Conservation (phyloP, 2,888 invertebrate species). For the Troides helena region DNA sequence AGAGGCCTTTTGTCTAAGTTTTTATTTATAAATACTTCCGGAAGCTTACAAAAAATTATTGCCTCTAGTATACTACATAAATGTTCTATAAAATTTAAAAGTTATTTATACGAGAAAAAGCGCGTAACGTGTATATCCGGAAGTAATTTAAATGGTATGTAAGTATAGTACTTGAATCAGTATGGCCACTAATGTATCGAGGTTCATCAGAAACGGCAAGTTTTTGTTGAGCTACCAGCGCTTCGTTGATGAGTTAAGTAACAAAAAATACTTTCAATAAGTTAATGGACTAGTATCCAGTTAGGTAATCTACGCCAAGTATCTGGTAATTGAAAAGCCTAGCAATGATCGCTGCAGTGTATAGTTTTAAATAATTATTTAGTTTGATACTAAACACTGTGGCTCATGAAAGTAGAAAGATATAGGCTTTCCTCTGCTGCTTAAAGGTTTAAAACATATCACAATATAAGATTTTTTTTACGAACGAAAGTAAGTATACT, state of each 20-base stretch:
- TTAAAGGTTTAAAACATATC: too few species aligned
- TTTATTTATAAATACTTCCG: too few species aligned
- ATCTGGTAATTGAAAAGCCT: constrained; percentile 11
- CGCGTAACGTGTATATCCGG: neutral
- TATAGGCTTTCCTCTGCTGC: too few species aligned
- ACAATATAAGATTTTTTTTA: too few species aligned
- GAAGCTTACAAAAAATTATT: too few species aligned
- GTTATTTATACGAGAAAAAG: too few species aligned
- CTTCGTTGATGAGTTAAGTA: constrained; percentile 6
- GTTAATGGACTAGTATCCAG: constrained; percentile 13
- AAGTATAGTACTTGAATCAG: neutral
- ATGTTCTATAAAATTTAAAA: too few species aligned
- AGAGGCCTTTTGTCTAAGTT: too few species aligned
- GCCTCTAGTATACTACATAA: too few species aligned
- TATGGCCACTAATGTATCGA: constrained; percentile 10
- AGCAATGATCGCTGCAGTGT: neutral
- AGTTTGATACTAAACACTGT: too few species aligned
- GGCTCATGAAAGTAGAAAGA: too few species aligned
- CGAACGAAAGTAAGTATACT: too few species aligned
- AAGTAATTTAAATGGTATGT: constrained; percentile 6
- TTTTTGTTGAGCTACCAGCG: constrained; percentile 16
- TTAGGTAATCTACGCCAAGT: constrained; percentile 6
- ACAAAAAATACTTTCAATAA: constrained; percentile 17
- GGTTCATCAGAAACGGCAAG: constrained; percentile 5
- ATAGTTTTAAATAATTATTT: neutral